These are phyloP conservation scores for Ectemnius lituratus DNA, from an alignment of 2,888 invertebrate species.

Conservation along the genomic window DNA sequence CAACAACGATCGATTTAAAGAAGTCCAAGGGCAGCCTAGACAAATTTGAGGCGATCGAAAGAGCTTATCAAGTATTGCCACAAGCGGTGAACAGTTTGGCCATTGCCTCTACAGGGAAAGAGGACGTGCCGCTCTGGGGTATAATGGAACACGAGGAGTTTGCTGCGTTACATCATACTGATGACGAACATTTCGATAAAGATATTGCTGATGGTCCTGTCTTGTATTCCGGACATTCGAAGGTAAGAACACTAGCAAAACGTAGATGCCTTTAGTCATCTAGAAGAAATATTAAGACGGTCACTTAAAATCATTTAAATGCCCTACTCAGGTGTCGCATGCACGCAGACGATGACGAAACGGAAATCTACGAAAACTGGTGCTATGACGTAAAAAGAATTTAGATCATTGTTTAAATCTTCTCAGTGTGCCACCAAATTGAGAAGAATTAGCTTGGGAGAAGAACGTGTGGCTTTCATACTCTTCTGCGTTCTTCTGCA, in stretches of 20 bases:
- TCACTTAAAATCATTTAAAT: too few species aligned
- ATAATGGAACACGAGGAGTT: slow-evolving; percentile 76
- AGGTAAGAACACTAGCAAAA: slow-evolving; percentile 76
- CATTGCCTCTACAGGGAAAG: slow-evolving; percentile 71
- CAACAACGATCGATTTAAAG: slow-evolving; percentile 68
- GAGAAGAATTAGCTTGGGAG: too few species aligned
- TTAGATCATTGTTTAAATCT: too few species aligned
- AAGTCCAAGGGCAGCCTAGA: slow-evolving; percentile 40
- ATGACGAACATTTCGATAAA: slow-evolving; percentile 16
- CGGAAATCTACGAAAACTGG: too few species aligned
- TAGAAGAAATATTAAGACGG: too few species aligned
- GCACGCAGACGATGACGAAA: too few species aligned
- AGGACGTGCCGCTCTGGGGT: slow-evolving; percentile 72
- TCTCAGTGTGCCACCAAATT: too few species aligned
- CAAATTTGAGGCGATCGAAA: slow-evolving; percentile 68
- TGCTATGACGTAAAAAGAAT: too few species aligned
- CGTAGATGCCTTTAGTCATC: too few species aligned
- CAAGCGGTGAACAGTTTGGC: slow-evolving; percentile 76
- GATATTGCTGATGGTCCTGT: slow-evolving; percentile 55
- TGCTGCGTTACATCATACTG: slow-evolving; percentile 45
- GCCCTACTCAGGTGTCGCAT: too few species aligned
- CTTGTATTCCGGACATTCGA: slow-evolving; percentile 82
- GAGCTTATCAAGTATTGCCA: slow-evolving; percentile 74
- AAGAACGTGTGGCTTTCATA: too few species aligned
- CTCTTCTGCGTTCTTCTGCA: too few species aligned